Evolutionary conservation across 2,888 invertebrate species (phyloP).

Genomic region (Epistrophe grossulariae): DNA sequence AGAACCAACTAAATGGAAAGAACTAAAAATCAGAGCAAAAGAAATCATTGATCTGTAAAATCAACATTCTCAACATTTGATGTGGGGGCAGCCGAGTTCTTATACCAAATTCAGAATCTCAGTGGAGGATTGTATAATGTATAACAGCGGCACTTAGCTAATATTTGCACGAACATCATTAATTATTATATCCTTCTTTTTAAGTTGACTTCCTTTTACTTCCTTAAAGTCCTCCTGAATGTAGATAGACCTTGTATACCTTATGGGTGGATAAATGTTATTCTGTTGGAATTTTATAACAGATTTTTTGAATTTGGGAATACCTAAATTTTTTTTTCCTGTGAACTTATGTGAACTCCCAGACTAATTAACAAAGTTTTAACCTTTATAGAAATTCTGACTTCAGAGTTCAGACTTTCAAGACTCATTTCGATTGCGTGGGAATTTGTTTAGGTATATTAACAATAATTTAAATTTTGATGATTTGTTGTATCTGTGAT

Average conservation of each 20-base stretch:
- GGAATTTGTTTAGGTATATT: conserved; percentile 58
- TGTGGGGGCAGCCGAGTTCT: conserved; percentile 56
- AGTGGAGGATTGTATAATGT: background rate
- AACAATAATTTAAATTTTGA: conserved; percentile 10
- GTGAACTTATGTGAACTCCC: background rate
- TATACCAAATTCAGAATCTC: background rate
- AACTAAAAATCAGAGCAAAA: conserved; percentile 64
- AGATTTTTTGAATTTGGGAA: conserved; percentile 35
- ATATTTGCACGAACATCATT: conserved; percentile 75
- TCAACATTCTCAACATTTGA: conserved; percentile 68
- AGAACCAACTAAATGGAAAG: background rate
- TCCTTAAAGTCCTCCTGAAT: background rate
- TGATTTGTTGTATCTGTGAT: background rate
- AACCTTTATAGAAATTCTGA: conserved; percentile 57
- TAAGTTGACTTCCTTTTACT: conserved; percentile 5
- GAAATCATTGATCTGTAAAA: conserved; percentile 74
- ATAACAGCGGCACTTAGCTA: conserved; percentile 60
- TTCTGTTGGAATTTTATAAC: conserved; percentile 57
- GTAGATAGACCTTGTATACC: background rate
- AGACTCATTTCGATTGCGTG: conserved; percentile 55
- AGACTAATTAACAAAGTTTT: conserved; percentile 66
- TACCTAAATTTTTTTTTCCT: background rate
- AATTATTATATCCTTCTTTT: conserved; percentile 58
- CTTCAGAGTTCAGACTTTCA: conserved; percentile 18
- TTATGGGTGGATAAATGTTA: conserved; percentile 43